A percentile compares a stretch with the other conserved stretches of the same genome.
phyloP scores from a whole-genome alignment of 1,140 invertebrate species.

The Drosophila simulans region DNA sequence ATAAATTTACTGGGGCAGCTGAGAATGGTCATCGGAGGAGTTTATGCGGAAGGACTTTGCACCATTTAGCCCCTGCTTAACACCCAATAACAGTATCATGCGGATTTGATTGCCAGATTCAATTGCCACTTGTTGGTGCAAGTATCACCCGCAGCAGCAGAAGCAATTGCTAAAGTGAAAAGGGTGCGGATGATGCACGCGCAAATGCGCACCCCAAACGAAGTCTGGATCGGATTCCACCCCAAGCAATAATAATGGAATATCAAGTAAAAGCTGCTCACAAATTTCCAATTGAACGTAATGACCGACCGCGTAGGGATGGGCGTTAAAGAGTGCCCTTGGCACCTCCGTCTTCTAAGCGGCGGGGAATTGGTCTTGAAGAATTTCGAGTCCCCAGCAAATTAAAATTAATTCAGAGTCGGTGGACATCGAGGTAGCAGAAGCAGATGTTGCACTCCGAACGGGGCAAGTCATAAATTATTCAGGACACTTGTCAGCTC shows the following conservation, averaged over 20 bases:
- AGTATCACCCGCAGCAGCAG: conserved; percentile 16
- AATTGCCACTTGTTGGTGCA: conserved; percentile 61
- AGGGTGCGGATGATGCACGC: conserved; percentile 65
- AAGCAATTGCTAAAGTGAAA: conserved; percentile 62
- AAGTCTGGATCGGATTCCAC: conserved; percentile 12
- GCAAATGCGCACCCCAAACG: conserved; percentile 43
- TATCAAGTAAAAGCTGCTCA: conserved; percentile 60
- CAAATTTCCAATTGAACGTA: conserved; percentile 65
- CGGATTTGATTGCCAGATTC: conserved; percentile 55
- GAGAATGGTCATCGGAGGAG: conserved; percentile 9
- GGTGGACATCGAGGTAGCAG: conserved; percentile 13
- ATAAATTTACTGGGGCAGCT: background rate
- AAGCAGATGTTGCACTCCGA: conserved; percentile 57
- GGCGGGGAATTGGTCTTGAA: conserved; percentile 31
- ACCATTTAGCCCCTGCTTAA: conserved; percentile 22
- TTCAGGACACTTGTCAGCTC: conserved; percentile 77
- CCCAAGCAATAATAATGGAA: conserved; percentile 46
- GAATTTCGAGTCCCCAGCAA: conserved; percentile 38
- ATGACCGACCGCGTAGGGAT: conserved; percentile 24
- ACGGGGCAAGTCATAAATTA: conserved; percentile 71
- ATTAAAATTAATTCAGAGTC: conserved; percentile 63
- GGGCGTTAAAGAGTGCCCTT: conserved; percentile 12
- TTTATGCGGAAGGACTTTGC: background rate
- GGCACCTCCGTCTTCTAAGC: conserved; percentile 21
- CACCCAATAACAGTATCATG: conserved; percentile 31